Evolutionary conservation across 2,888 invertebrate genomes (phyloP).

Genomic region (Lepeophtheirus nordmannii): DNA sequence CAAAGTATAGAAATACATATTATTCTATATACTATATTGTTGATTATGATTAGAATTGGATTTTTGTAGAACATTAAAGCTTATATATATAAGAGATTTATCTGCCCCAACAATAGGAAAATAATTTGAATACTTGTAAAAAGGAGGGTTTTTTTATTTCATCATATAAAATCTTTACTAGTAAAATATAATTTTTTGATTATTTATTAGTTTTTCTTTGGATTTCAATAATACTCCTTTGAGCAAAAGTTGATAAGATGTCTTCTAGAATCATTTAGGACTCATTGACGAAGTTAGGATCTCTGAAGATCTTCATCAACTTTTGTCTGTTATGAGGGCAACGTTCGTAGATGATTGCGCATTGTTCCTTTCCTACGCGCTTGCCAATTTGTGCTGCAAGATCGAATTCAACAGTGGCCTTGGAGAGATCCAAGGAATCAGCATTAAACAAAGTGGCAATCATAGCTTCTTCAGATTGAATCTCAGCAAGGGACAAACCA

Average conservation of each 20-base stretch:
- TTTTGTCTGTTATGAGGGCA: slow-evolving; percentile 8
- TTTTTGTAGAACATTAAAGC: too few species aligned
- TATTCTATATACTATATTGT: too few species aligned
- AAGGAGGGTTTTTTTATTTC: too few species aligned
- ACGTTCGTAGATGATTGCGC: slow-evolving; percentile 4
- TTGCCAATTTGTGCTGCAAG: slow-evolving; percentile 15
- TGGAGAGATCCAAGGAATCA: slow-evolving; percentile 6
- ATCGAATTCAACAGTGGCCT: slow-evolving; percentile 18
- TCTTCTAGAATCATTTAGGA: neutral
- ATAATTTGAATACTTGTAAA: too few species aligned
- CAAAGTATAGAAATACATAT: too few species aligned
- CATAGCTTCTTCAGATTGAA: neutral
- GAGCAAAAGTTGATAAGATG: neutral
- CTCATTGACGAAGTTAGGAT: neutral
- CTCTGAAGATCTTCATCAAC: slow-evolving; percentile 15
- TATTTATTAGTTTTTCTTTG: neutral
- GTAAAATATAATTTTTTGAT: neutral
- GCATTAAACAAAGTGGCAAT: slow-evolving; percentile 1
- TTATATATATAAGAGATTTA: too few species aligned
- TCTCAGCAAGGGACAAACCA: neutral
- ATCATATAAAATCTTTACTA: too few species aligned
- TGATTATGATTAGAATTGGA: too few species aligned
- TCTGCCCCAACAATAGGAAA: too few species aligned
- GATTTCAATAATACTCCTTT: neutral
- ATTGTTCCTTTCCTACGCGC: slow-evolving; percentile 15